Percentiles rank a stretch among this genome's conserved stretches.
These are phyloP conservation scores for Chymomyza procnemis DNA, from an alignment of 2,888 invertebrate species.

Conservation along the genomic window DNA sequence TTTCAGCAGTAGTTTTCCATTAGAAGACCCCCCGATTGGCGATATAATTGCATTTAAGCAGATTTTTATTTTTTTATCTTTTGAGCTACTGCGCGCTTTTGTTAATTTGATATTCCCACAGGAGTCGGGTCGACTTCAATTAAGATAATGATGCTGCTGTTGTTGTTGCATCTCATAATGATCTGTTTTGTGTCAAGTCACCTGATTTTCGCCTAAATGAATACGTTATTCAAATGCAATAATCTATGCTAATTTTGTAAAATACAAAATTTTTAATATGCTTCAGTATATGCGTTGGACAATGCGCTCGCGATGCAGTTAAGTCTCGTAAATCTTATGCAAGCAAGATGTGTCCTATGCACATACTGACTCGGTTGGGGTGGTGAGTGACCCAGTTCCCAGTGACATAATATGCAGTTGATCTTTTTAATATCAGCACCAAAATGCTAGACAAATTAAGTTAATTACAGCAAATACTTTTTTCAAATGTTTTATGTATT, in stretches of 20 bases:
- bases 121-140: neutral
- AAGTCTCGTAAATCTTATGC: too few relatives aligned
- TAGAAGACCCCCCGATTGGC: neutral
- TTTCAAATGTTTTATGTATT: neutral
- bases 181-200: neutral
- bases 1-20: slow-evolving; percentile 23
- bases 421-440: neutral
- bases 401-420: neutral
- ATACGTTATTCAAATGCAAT: too few relatives aligned
- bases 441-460: neutral
- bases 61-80: slow-evolving; percentile 30
- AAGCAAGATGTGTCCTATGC: too few relatives aligned
- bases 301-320: too few relatives aligned
- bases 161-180: neutral
- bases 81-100: slow-evolving; percentile 16
- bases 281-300: too few relatives aligned
- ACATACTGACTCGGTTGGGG: too few relatives aligned
- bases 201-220: neutral
- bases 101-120: slow-evolving; percentile 4
- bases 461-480: neutral
- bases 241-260: too few relatives aligned
- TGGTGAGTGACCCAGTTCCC: neutral
- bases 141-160: too few relatives aligned
- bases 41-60: slow-evolving; percentile 27
- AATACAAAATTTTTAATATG: too few relatives aligned